Conservation (phyloP, 2,888 invertebrate genomes). For the Trissolcus japonicus region DNA sequence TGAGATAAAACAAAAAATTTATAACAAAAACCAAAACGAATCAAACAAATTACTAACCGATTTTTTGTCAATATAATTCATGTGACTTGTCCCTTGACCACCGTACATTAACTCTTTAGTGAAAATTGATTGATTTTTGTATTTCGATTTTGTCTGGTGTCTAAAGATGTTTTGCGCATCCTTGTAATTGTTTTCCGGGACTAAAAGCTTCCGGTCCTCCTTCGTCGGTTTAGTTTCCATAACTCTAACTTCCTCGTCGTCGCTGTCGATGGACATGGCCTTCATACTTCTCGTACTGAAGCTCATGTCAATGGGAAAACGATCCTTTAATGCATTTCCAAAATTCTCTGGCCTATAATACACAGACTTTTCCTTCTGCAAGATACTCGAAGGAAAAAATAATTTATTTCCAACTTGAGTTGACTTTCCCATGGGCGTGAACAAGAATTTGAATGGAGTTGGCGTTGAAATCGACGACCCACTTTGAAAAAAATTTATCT, state of each 20-base stretch:
- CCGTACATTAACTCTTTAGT: too few species aligned
- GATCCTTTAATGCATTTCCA: slow-evolving; percentile 18
- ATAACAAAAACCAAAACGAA: background rate
- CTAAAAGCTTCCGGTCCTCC: background rate
- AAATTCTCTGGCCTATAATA: slow-evolving; percentile 5
- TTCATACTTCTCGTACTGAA: slow-evolving; percentile 25
- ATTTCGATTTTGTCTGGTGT: too few species aligned
- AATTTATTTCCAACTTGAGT: background rate
- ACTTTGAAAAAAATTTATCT: background rate
- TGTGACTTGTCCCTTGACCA: too few species aligned
- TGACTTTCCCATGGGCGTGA: background rate
- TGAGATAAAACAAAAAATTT: background rate
- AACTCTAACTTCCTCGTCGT: slow-evolving; percentile 1
- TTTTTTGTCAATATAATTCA: background rate
- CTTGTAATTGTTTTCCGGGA: too few species aligned
- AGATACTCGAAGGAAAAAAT: slow-evolving; percentile 5
- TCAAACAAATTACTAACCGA: background rate
- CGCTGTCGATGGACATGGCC: slow-evolving; percentile 33
- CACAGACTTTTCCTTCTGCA: background rate
- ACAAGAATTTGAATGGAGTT: background rate
- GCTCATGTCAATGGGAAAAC: slow-evolving; percentile 13
- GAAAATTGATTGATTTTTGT: too few species aligned
- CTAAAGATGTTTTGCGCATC: too few species aligned
- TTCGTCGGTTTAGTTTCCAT: too few species aligned
- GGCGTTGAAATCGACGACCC: background rate